Evolutionary conservation across 2,113 vertebrate species (phyloP).

Genomic region (Dasyprocta punctata): DNA sequence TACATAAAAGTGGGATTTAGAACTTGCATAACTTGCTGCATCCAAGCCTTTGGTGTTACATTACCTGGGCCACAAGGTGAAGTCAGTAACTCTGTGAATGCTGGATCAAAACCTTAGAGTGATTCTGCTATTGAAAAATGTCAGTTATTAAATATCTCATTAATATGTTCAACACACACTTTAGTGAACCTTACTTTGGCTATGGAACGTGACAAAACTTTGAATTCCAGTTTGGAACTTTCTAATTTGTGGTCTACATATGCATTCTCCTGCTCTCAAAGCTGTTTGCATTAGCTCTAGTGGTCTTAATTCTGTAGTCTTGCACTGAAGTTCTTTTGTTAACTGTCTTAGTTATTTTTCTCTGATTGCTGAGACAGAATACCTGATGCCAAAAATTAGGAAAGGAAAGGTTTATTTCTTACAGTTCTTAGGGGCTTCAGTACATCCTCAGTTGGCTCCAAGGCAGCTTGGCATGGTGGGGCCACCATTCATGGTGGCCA

Average conservation of each 20-base stretch:
- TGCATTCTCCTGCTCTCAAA: background rate
- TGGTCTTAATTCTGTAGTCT: background rate
- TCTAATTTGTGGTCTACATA: background rate
- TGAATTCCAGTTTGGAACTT: background rate
- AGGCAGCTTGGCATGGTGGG: too few relatives aligned
- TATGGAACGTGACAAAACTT: background rate
- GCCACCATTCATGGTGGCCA: too few relatives aligned
- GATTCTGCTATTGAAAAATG: constrained; percentile 37
- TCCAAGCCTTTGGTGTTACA: background rate
- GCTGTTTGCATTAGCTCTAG: background rate
- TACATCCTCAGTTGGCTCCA: too few relatives aligned
- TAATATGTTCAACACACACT: background rate
- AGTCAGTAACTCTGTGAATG: background rate
- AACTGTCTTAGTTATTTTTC: too few relatives aligned
- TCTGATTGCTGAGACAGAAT: too few relatives aligned
- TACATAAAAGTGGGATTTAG: background rate
- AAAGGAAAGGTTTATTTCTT: too few relatives aligned
- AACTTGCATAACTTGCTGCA: background rate
- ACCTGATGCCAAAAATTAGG: too few relatives aligned
- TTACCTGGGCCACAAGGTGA: background rate
- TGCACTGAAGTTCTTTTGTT: background rate
- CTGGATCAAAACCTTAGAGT: background rate
- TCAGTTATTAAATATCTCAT: background rate
- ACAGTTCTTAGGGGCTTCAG: too few relatives aligned
- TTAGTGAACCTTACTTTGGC: background rate